Evolutionary conservation across 2,113 vertebrate species (phyloP).

Genomic region (Hemichromis elongatus): DNA sequence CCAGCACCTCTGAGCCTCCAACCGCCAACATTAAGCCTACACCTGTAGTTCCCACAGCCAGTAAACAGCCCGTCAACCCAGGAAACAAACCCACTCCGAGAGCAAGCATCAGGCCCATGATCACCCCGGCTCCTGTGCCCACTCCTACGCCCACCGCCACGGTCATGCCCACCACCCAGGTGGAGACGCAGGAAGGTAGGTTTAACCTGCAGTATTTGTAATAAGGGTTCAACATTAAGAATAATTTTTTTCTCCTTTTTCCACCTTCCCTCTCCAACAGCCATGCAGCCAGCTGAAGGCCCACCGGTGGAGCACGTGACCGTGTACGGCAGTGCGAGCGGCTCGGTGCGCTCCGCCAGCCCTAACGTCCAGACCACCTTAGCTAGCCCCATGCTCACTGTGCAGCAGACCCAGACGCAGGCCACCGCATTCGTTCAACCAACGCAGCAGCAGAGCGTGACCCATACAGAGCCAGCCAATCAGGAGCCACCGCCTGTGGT

Average conservation of each 20-base stretch:
- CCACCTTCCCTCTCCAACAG: slow-evolving; percentile 57
- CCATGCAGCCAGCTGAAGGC: slow-evolving; percentile 85
- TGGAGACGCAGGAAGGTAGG: slow-evolving; percentile 92
- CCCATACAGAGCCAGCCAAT: slow-evolving; percentile 81
- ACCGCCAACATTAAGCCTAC: slow-evolving; percentile 99
- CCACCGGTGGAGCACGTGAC: slow-evolving; percentile 89
- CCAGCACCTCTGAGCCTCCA: slow-evolving; percentile 90
- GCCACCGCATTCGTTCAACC: slow-evolving; percentile 97
- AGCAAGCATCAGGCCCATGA: slow-evolving; percentile 97
- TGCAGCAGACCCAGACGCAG: slow-evolving; percentile 87
- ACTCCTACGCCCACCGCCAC: slow-evolving; percentile 96
- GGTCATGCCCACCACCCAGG: slow-evolving; percentile 97
- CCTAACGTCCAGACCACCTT: slow-evolving; percentile 90
- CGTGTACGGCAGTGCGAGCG: slow-evolving; percentile 91
- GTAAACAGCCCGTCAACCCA: slow-evolving; percentile 89
- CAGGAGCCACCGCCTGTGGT: slow-evolving; percentile 81
- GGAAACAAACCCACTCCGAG: slow-evolving; percentile 93
- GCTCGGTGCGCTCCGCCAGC: slow-evolving; percentile 93
- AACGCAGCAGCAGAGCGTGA: slow-evolving; percentile 90
- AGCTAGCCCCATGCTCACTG: slow-evolving; percentile 81
- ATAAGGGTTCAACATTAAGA: not conserved
- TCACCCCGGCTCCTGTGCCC: slow-evolving; percentile 90
- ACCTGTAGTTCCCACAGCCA: slow-evolving; percentile 87
- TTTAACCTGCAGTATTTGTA: not conserved
- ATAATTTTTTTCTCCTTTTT: not conserved